Base-by-base conservation (phyloP, 1,140 invertebrate species). In the Drosophila biarmipes region DNA sequence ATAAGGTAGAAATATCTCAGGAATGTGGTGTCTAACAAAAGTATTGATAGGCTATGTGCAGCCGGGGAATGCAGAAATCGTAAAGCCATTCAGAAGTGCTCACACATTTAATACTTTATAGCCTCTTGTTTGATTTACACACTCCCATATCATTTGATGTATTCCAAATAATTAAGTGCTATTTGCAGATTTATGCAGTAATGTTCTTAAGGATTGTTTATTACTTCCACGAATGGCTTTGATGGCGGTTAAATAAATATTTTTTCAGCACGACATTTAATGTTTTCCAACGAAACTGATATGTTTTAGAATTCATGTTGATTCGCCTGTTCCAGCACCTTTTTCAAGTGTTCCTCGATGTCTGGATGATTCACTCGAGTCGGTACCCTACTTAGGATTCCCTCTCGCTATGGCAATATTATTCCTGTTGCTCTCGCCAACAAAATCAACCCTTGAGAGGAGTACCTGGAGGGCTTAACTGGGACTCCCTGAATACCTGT, bases 401-500 rank as follows among this genome's bases (percentile, higher is more conserved):
- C 43, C 24, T 35, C 29, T 14, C 1, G 11, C 17, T 45, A 29
- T 15, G 5, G 7, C 17, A 63, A 49, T 21, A 49, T 58, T 46
- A 45, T 24, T 35, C 3, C 56, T 19, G 10, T 10, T 21, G 14
- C 17, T 29, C 31, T 63, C 48, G 40, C 64, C 6, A 38, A 67
- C n/a, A n/a, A 27, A 29, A 42, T 29, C 62, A 54, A 54, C 64
- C 64, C 64, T 29, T 35, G n/a, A 29, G 15, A 14, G 14, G 8
- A 21, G 38, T 53, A 69, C 45, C 59, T 52, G 64, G 1, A 35
- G 52, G 43, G 35, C 34, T 55, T 40, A 42, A 27, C 34, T 29
- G 43, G 34, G 14, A 34, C 51, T 48, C 58, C 34, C 24, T 48
- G 21, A 48, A 34, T 87, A 87, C 82, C 82, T 87, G 82, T 87